These are phyloP conservation scores for Chiloscyllium punctatum DNA, from an alignment of 2,797 vertebrate genomes.

Conservation along the genomic window DNA sequence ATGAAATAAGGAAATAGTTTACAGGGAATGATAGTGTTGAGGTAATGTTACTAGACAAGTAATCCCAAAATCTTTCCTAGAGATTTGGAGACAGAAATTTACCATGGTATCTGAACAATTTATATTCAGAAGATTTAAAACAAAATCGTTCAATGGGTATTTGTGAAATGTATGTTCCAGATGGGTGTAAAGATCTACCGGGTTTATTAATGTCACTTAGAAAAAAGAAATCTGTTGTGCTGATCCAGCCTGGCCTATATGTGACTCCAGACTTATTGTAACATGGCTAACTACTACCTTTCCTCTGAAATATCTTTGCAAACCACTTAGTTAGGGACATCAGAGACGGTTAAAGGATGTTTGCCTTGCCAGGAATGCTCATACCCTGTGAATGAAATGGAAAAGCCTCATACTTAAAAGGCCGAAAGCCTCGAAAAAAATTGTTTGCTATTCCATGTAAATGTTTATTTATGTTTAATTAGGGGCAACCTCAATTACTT, in stretches of 20 bases:
- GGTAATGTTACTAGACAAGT: background rate
- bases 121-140: background rate
- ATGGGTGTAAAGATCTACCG: background rate
- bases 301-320: background rate
- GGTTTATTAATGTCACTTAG: background rate
- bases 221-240: background rate
- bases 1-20: background rate
- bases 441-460: background rate
- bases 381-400: background rate
- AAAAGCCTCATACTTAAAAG: background rate
- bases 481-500: background rate
- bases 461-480: background rate
- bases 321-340: background rate
- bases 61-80: background rate
- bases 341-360: background rate
- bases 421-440: background rate
- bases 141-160: background rate
- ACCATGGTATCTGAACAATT: background rate
- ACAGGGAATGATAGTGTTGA: background rate
- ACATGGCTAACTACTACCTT: background rate
- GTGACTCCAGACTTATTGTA: background rate
- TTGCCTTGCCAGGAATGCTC: background rate
- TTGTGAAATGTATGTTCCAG: background rate
- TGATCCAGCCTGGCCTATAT: background rate
- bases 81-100: background rate